Base-by-base conservation (phyloP, 2,113 vertebrate genomes). In the Anser cygnoides region DNA sequence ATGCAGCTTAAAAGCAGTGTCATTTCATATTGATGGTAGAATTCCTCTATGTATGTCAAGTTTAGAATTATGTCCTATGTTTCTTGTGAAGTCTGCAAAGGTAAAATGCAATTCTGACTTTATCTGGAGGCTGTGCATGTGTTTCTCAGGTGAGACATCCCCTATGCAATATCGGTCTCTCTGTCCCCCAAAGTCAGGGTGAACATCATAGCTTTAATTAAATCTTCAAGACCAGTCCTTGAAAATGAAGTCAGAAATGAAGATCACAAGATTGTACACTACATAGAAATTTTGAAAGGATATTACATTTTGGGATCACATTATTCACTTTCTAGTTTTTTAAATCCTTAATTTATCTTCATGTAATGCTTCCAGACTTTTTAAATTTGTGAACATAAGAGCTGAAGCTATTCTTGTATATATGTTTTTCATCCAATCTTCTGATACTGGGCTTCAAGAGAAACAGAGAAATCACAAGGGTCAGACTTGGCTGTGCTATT, bases 91-190 rank as follows among this genome's bases (percentile, higher is more conserved):
- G 41, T 44, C 39, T 67, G 54, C 15, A 31, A 23, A 49, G n/a
- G 11, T 19, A 26, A 84, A 84, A 74, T 43, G 23, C 17, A 82
- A 25, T 74, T 73, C 46, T 78, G 41, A 16, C 35, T 62, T 33
- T 1, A 57, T 33, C 61, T 50, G 41, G 31, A 43, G 39, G 41
- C 33, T 35, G 10, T 31, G 16, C 5, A 2, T 7, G 2, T 22
- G 8, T 78, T 66, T 73, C 71, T 72, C 35, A 57, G 19, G 44
- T 37, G 28, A 73, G 23, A 29, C 2, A 8, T 62, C 66, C 44
- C 10, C 23, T 62, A 4, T 21, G 17, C 18, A 62, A 26, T 62
- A 62, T 26, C 26, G 0, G 0, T 50, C 21, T 50, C 16, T 50
- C 7, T 23, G 22, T 57, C 8, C 67, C 11, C 33, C 54, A 35